Evolutionary conservation across 2,113 vertebrate genomes (phyloP), one percentile per base, ranked within the genome.

Genomic region (Calyptomena viridis): DNA sequence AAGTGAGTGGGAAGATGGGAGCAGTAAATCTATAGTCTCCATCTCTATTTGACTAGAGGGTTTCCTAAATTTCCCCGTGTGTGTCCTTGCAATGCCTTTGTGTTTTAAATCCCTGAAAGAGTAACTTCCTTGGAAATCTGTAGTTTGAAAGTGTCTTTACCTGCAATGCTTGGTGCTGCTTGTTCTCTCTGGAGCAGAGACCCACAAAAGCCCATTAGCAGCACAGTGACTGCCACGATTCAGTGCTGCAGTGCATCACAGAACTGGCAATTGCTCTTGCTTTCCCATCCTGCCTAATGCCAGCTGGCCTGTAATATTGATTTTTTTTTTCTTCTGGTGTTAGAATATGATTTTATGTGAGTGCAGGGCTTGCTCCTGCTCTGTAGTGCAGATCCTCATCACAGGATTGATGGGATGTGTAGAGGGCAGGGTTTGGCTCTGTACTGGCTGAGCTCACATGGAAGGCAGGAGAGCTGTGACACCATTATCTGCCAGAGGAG

Each of bases 191-290:
- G 60, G 69, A 84, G 55, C 60, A 47, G 60, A 62, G 37, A 89
- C 67, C 46, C 24, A 24, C 72, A 85, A 73, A 85, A 15, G 30
- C 20, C 23, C 44, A 17, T 66, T 24, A 91, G 79, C 56, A 25
- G 71, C 6, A 5, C 40, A 44, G 85, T 2, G 14, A 56, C 76
- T 71, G 84, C 89, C 90, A 89, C 52, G 2, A 30, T 53, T 86
- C 72, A 68, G 3, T 23, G 92, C 93, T 93, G 88, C 92, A 94
- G 86, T 37, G 86, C 94, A 84, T 75, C 73, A 75, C 31, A 83
- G 89, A 86, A n/a, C 92, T 93, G 95, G 69, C 88, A 84, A 40
- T 53, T 37, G 60, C 71, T 91, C 49, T 74, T 58, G 53, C 69
- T 81, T 94, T 84, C 90, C 76, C 73, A 71, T 81, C 37, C 83